phyloP scores from a whole-genome alignment of 2,113 vertebrate genomes.

The Poeciliopsis occidentalis region DNA sequence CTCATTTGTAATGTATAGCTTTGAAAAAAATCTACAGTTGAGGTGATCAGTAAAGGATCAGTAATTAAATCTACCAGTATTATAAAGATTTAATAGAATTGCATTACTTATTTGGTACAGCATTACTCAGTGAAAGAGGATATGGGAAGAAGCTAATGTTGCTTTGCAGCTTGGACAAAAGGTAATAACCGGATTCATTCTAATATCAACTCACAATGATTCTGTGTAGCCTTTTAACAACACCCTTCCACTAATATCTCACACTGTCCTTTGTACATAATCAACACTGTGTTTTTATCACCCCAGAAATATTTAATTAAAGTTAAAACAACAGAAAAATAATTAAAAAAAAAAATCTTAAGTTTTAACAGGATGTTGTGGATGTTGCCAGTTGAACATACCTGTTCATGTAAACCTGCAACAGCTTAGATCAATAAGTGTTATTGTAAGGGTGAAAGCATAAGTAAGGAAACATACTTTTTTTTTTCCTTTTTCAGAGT shows the following conservation, averaged over 20 bases:
- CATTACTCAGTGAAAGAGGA: not conserved
- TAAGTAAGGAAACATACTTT: slow-evolving; percentile 53
- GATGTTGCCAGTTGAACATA: slow-evolving; percentile 63
- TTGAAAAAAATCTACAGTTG: not conserved
- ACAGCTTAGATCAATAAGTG: slow-evolving; percentile 34
- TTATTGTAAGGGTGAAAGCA: slow-evolving; percentile 44
- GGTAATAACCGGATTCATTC: slow-evolving; percentile 38
- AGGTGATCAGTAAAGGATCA: slow-evolving; percentile 4
- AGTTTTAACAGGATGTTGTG: slow-evolving; percentile 60
- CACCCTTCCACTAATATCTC: slow-evolving; percentile 44
- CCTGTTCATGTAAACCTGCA: slow-evolving; percentile 48
- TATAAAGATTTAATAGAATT: not conserved
- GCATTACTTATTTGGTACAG: not conserved
- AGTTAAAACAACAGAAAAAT: slow-evolving; percentile 20
- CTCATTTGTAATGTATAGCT: not conserved
- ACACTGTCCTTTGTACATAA: slow-evolving; percentile 67
- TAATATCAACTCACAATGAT: slow-evolving; percentile 25
- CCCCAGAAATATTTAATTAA: slow-evolving; percentile 48
- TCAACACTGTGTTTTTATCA: slow-evolving; percentile 69
- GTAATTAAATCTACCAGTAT: not conserved
- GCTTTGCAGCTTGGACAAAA: slow-evolving; percentile 52
- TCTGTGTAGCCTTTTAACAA: slow-evolving; percentile 26
- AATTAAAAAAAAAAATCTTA: slow-evolving; percentile 29
- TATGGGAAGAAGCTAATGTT: slow-evolving; percentile 4
- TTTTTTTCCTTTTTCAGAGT: slow-evolving; percentile 58